Conservation (phyloP, 1,140 invertebrate genomes). For the Phocides pigmalion region DNA sequence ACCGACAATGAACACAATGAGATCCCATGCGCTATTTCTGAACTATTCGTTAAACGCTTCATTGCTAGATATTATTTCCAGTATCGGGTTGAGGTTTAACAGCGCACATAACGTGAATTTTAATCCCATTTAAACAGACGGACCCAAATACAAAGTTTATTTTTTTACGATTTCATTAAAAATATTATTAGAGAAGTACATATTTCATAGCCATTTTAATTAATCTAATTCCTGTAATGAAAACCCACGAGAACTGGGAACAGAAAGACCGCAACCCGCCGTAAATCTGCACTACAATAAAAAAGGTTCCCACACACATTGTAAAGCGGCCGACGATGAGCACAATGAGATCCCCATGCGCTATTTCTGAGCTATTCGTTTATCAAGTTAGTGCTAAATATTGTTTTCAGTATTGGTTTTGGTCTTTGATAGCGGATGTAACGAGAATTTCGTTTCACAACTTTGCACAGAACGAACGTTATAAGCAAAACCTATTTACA, state of each 20-base stretch:
- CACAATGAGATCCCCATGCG: slow-evolving; percentile 8
- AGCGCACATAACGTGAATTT: neutral
- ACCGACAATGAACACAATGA: neutral
- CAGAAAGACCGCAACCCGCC: neutral
- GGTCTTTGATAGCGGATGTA: neutral
- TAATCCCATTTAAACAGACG: too few relatives aligned
- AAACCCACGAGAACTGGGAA: neutral
- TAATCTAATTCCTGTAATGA: too few relatives aligned
- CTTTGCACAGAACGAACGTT: too few relatives aligned
- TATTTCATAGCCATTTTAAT: too few relatives aligned
- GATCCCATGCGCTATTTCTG: slow-evolving; percentile 6
- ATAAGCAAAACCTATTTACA: too few relatives aligned
- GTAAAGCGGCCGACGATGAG: neutral
- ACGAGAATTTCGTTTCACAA: too few relatives aligned
- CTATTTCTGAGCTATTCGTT: slow-evolving; percentile 2
- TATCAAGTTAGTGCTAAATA: neutral
- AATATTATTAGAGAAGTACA: too few relatives aligned
- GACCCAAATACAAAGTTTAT: too few relatives aligned
- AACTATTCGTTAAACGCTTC: neutral
- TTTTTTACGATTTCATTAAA: too few relatives aligned
- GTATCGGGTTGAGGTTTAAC: neutral
- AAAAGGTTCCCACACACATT: neutral
- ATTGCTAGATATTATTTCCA: slow-evolving; percentile 7
- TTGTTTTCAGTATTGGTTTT: slow-evolving; percentile 4
- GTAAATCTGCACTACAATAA: neutral